Conservation (phyloP, 2,888 invertebrate species). For the Schrankia costaestrigalis region DNA sequence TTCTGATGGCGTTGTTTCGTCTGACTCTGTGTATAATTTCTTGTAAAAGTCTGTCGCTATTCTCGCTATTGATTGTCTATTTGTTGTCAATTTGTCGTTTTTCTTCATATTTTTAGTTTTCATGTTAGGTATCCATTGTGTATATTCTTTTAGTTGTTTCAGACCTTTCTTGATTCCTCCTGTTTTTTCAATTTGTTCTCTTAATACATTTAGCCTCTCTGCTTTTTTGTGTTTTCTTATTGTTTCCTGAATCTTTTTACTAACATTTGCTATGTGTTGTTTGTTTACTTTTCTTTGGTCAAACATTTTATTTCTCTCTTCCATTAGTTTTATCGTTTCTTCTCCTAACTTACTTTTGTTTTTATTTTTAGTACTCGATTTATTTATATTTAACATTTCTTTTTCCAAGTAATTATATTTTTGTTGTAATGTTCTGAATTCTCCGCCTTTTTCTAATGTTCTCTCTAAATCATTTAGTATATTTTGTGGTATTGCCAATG, state of each 20-base stretch:
- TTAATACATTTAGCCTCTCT: slow-evolving; percentile 1
- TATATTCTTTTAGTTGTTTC: slow-evolving; percentile 17
- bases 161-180: slow-evolving; percentile 20
- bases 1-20: neutral
- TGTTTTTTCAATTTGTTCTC: slow-evolving; percentile 22
- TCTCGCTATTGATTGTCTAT: neutral
- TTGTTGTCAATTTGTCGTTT: neutral
- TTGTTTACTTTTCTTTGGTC: slow-evolving; percentile 1
- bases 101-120: slow-evolving; percentile 3
- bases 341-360: slow-evolving; percentile 3
- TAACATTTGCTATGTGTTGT: slow-evolving; percentile 1
- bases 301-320: slow-evolving; percentile 1
- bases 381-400: slow-evolving; percentile 1
- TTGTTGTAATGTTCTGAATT: too few relatives aligned
- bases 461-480: too few relatives aligned
- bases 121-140: slow-evolving; percentile 22
- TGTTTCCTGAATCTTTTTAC: neutral
- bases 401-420: too few relatives aligned
- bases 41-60: slow-evolving; percentile 4
- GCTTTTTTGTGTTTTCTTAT: neutral
- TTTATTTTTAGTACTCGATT: slow-evolving; percentile 1
- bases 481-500: too few relatives aligned
- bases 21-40: neutral
- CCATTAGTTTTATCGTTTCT: slow-evolving; percentile 2
- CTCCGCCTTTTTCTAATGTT: too few relatives aligned